Evolutionary conservation across 2,797 vertebrate genomes (phyloP).

Genomic region (Carcharodon carcharias): DNA sequence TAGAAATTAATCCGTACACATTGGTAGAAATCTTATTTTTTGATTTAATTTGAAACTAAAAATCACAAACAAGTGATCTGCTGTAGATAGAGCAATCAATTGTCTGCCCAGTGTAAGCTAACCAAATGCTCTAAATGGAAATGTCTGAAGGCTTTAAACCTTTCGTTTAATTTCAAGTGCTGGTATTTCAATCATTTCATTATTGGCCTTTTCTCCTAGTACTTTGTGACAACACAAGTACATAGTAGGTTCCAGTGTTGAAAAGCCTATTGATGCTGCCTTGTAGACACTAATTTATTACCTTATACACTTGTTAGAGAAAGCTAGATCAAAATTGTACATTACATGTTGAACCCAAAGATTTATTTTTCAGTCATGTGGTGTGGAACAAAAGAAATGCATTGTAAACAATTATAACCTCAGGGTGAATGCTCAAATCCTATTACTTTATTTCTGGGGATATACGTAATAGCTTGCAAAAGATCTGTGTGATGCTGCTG

Average conservation of each 20-base stretch:
- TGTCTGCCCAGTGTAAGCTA: not conserved
- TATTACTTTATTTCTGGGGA: not conserved
- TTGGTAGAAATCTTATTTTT: not conserved
- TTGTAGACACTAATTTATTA: not conserved
- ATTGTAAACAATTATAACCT: not conserved
- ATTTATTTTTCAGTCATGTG: not conserved
- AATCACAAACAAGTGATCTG: not conserved
- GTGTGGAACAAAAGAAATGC: not conserved
- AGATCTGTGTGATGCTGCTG: not conserved
- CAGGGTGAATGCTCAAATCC: not conserved
- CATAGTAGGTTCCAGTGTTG: not conserved
- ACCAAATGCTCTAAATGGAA: not conserved
- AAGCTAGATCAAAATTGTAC: not conserved
- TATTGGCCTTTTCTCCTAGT: not conserved
- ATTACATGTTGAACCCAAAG: not conserved
- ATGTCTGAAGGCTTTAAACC: not conserved
- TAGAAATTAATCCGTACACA: not conserved
- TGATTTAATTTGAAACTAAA: not conserved
- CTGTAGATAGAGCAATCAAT: not conserved
- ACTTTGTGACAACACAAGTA: not conserved
- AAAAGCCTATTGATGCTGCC: not conserved
- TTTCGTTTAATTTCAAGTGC: not conserved
- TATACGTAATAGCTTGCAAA: not conserved
- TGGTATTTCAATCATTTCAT: not conserved
- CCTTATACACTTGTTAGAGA: not conserved